Percentiles rank a stretch among this genome's conserved stretches.
phyloP scores from a whole-genome alignment of 2,888 invertebrate genomes.

The Scrobipalpa costella region DNA sequence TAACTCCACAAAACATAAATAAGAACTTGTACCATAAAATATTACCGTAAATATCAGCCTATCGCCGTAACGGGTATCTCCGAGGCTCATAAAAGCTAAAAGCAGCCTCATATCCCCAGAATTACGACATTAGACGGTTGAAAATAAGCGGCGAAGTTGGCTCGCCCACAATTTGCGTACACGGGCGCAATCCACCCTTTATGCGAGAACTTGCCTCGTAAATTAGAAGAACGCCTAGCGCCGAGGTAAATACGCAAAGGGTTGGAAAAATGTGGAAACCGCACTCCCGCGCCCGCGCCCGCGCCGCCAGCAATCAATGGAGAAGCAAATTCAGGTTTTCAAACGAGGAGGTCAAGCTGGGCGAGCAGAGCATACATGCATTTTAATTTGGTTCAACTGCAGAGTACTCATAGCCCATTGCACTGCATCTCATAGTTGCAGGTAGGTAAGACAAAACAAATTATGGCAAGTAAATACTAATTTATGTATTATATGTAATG shows the following conservation, averaged over 20 bases:
- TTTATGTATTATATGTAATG: too few species aligned
- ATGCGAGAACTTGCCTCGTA: constrained; percentile 34
- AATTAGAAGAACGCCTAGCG: constrained; percentile 35
- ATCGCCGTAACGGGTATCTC: constrained; percentile 9
- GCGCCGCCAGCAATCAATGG: constrained; percentile 8
- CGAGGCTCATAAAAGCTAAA: constrained; percentile 16
- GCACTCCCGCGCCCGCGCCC: background rate
- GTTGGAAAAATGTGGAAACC: constrained; percentile 33
- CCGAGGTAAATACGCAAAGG: constrained; percentile 39
- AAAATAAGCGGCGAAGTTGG: constrained; percentile 29
- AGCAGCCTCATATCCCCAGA: constrained; percentile 16
- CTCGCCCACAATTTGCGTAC: constrained; percentile 31
- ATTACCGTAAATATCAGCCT: constrained; percentile 2
- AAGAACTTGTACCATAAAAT: constrained; percentile 4
- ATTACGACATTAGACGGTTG: constrained; percentile 26
- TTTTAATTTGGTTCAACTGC: too few species aligned
- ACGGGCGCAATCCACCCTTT: constrained; percentile 32
- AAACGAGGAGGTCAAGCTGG: constrained; percentile 1
- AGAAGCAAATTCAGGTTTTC: constrained; percentile 3
- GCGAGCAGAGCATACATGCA: too few species aligned
- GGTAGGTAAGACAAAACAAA: too few species aligned
- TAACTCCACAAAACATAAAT: background rate
- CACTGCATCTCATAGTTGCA: too few species aligned
- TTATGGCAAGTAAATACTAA: too few species aligned
- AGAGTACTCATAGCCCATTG: too few species aligned